Evolutionary conservation across 2,888 invertebrate genomes (phyloP).

Genomic region (Calameuta idolon): DNA sequence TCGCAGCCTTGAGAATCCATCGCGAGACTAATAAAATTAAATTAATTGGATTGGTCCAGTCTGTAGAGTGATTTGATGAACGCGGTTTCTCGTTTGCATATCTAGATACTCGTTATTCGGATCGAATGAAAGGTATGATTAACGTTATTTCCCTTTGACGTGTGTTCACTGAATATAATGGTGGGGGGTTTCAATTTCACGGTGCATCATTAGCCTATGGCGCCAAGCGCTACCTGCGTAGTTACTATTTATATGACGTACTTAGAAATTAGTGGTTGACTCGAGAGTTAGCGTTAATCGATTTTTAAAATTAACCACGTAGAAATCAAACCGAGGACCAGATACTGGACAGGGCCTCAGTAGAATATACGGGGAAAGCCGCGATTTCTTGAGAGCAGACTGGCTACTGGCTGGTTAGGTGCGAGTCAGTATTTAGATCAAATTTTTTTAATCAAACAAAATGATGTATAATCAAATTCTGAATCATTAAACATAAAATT

Average conservation of each 20-base stretch:
- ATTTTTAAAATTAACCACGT: not conserved
- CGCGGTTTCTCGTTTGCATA: not conserved
- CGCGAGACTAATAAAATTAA: not conserved
- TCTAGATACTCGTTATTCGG: not conserved
- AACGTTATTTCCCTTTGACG: not conserved
- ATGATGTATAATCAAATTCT: too few relatives aligned
- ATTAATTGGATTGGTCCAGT: not conserved
- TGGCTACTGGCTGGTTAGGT: too few relatives aligned
- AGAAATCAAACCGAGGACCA: too few relatives aligned
- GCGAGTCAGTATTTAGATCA: too few relatives aligned
- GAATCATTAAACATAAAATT: too few relatives aligned
- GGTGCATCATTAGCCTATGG: not conserved
- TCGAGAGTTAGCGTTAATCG: not conserved
- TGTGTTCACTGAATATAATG: not conserved
- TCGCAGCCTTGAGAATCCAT: not conserved
- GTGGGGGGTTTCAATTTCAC: not conserved
- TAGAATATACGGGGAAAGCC: too few relatives aligned
- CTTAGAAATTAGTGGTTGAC: not conserved
- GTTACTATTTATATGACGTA: not conserved
- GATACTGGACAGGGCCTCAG: too few relatives aligned
- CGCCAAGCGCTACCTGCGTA: not conserved
- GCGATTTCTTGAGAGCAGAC: too few relatives aligned
- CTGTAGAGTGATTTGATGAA: not conserved
- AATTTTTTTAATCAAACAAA: too few relatives aligned
- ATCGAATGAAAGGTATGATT: not conserved